Conservation (phyloP, 1,140 invertebrate genomes). For the Neodiprion virginianus region DNA sequence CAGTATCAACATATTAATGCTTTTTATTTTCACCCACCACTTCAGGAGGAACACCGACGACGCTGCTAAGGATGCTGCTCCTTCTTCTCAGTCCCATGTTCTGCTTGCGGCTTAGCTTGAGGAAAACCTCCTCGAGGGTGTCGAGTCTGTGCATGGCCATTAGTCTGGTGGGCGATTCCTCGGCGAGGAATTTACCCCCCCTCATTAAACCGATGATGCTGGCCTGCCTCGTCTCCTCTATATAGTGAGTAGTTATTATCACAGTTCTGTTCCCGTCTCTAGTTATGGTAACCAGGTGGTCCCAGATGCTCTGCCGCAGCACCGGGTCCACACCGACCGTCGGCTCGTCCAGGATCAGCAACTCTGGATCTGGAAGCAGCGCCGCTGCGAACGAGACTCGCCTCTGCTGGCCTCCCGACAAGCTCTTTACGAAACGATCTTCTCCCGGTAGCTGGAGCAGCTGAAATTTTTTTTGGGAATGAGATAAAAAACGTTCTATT, state of each 20-base stretch:
- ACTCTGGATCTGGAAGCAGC: conserved; percentile 86
- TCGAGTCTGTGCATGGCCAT: conserved; percentile 79
- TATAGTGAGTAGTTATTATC: conserved; percentile 98
- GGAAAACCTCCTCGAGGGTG: conserved; percentile 90
- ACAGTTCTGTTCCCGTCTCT: conserved; percentile 88
- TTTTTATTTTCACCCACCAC: conserved; percentile 36
- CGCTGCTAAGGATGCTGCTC: conserved; percentile 77
- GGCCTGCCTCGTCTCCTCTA: conserved; percentile 94
- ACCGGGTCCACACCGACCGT: conserved; percentile 96
- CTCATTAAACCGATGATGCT: conserved; percentile 91
- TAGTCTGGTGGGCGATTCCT: conserved; percentile 84
- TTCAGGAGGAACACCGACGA: conserved; percentile 65
- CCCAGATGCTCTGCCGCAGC: conserved; percentile 92
- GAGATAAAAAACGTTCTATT: conserved; percentile 22
- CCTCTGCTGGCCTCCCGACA: conserved; percentile 91
- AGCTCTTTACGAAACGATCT: conserved; percentile 76
- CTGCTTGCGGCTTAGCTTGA: conserved; percentile 86
- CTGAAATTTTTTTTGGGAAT: conserved; percentile 40
- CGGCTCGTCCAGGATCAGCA: conserved; percentile 92
- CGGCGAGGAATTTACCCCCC: conserved; percentile 87
- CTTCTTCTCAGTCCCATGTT: conserved; percentile 79
- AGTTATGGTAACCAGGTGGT: conserved; percentile 89
- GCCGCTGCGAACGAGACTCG: conserved; percentile 88
- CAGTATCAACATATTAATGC: not conserved
- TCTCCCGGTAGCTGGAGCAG: conserved; percentile 67